These are phyloP conservation scores for Vanessa tameamea DNA, from an alignment of 1,140 invertebrate genomes.

Conservation along the genomic window DNA sequence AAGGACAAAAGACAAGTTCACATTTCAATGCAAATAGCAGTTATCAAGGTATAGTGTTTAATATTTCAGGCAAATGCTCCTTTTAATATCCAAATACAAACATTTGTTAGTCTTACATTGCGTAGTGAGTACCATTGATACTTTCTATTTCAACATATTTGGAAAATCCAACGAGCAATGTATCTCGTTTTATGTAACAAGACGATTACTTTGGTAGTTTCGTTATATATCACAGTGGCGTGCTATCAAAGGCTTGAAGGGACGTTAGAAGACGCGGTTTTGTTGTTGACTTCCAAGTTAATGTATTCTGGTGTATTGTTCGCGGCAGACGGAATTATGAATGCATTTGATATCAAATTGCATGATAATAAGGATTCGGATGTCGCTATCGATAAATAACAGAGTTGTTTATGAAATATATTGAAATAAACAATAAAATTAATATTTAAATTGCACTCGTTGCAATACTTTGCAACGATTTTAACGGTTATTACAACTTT, in stretches of 20 bases:
- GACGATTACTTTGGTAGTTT: neutral
- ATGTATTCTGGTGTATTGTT: slow-evolving; percentile 72
- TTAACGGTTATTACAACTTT: too few relatives aligned
- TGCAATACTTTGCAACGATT: too few relatives aligned
- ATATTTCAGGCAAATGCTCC: slow-evolving; percentile 5
- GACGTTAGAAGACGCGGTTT: slow-evolving; percentile 46
- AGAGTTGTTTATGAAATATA: neutral
- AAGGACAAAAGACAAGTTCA: slow-evolving; percentile 16
- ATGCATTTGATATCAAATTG: slow-evolving; percentile 58
- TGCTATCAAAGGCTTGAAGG: slow-evolving; percentile 50
- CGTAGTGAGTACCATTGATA: neutral
- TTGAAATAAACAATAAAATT: neutral
- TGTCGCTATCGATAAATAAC: slow-evolving; percentile 20
- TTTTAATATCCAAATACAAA: neutral
- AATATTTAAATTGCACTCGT: too few relatives aligned
- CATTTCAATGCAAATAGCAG: slow-evolving; percentile 18
- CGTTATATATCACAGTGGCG: slow-evolving; percentile 27
- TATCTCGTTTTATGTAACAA: neutral
- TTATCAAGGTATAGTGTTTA: slow-evolving; percentile 17
- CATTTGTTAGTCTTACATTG: slow-evolving; percentile 3
- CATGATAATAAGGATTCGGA: slow-evolving; percentile 23
- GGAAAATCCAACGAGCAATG: neutral
- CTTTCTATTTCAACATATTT: neutral
- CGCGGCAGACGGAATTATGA: slow-evolving; percentile 61
- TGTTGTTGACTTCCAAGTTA: slow-evolving; percentile 61